Evolutionary conservation across 2,888 invertebrate genomes (phyloP), one percentile per base, ranked within the genome.

Genomic region (Eristalis pertinax): DNA sequence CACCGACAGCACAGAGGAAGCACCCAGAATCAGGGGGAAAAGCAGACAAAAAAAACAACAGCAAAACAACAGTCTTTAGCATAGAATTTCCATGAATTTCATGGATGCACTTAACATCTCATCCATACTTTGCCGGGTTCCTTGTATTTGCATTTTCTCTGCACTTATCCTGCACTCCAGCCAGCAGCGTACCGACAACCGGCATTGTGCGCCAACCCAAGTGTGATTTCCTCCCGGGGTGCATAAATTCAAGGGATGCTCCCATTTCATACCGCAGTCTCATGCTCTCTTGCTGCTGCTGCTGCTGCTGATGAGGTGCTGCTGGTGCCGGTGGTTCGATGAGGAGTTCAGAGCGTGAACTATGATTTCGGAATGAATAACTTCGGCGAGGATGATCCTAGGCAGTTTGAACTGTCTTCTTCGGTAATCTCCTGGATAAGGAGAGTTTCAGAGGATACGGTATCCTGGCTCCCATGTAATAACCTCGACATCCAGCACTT

Each of bases 81-180:
- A 90, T 89, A 90, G 89, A 90, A 90, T 89, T 89, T 89, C 89
- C 90, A 90, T 90, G 90, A 89, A 90, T 90, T 90, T 90, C 89
- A 90, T 90, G 89, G 89, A 88, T 89, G 89, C 90, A 90, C 89
- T 90, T 90, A 90, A 90, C 89, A 90, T 86, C 82, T 88, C 88
- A 89, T 87, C 85, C 82, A 63, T 74, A 10, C 50, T 19, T 19
- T 50, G 77, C 73, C 76, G 79, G 75, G 79, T 79, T 68, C 75
- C 60, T 74, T 62, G 78, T 60, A 50, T 65, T 65, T 65, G 56
- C 69, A 86, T 86, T 78, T 86, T 69, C 86, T 77, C 86, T 77
- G n/a, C 74, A 67, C 63, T 74, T 41, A 69, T 72, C 58, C 64
- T 63, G 22, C 63, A 22, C 58, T 64, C 29, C 43, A 24, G 22